Conservation (phyloP, 2,797 vertebrate genomes). For the Sebastes diaconus region DNA sequence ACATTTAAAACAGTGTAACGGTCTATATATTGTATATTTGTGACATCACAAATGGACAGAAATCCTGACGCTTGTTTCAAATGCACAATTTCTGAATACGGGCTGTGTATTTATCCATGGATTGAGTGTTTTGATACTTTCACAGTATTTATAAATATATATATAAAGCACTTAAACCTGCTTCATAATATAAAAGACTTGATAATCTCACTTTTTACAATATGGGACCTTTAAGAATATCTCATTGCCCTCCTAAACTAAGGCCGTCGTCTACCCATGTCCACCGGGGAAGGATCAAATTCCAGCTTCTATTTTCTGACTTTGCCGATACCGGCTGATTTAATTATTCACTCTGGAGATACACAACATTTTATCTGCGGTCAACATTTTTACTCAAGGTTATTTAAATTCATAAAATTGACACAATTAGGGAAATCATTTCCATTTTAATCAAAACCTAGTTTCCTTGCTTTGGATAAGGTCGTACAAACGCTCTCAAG, state of each 20-base stretch:
- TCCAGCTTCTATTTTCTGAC: not conserved
- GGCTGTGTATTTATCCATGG: too few species aligned
- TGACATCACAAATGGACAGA: too few species aligned
- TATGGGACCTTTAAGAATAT: not conserved
- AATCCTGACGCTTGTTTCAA: too few species aligned
- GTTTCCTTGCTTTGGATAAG: conserved; percentile 32
- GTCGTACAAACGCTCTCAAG: conserved; percentile 32
- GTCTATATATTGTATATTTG: too few species aligned
- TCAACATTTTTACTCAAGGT: not conserved
- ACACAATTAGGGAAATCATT: not conserved
- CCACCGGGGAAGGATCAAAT: not conserved
- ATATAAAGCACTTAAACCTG: too few species aligned
- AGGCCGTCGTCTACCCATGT: not conserved
- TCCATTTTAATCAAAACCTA: conserved; percentile 43
- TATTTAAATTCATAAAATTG: not conserved
- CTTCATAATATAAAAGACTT: too few species aligned
- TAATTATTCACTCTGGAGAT: not conserved
- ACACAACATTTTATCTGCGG: not conserved
- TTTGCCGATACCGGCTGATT: not conserved
- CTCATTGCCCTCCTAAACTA: not conserved
- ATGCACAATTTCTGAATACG: too few species aligned
- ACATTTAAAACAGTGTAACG: too few species aligned
- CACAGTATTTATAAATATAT: too few species aligned
- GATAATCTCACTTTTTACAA: too few species aligned
- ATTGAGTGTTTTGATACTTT: too few species aligned